phyloP scores from a whole-genome alignment of 2,888 invertebrate genomes.

The Eurytoma adleriae region DNA sequence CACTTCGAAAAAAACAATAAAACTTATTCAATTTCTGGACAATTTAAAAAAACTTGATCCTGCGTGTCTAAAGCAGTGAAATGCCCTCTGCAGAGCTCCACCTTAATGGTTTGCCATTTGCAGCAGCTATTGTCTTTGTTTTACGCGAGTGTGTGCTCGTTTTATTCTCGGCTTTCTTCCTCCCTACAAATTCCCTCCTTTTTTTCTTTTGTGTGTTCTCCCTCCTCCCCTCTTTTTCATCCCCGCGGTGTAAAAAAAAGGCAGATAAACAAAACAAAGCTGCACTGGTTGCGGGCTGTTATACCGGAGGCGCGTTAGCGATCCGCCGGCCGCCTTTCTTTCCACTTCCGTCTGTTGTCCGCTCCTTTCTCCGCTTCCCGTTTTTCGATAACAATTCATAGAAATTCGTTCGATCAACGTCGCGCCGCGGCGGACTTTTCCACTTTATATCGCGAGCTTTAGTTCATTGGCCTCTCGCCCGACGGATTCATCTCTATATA shows the following conservation, averaged over 20 bases:
- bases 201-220: not conserved
- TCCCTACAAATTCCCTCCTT: not conserved
- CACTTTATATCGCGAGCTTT: slow-evolving; percentile 29
- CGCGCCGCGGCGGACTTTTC: slow-evolving; percentile 5
- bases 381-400: slow-evolving; percentile 13
- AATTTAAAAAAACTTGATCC: too few relatives aligned
- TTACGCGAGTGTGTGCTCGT: slow-evolving; percentile 9
- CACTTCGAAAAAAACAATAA: too few relatives aligned
- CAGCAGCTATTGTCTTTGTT: slow-evolving; percentile 30
- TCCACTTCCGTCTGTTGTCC: not conserved
- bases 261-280: slow-evolving; percentile 16
- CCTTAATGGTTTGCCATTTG: slow-evolving; percentile 27
- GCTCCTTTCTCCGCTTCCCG: not conserved
- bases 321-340: not conserved
- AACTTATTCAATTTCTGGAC: not conserved
- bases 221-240: too few relatives aligned
- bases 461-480: slow-evolving; percentile 26
- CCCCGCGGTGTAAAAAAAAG: not conserved
- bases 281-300: slow-evolving; percentile 16
- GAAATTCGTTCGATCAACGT: slow-evolving; percentile 21
- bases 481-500: slow-evolving; percentile 13
- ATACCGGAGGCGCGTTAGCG: too few relatives aligned
- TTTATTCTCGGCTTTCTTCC: not conserved
- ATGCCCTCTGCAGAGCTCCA: not conserved
- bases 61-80: not conserved